Evolutionary conservation across 2,888 invertebrate species (phyloP).

Genomic region (Leptopilina syphax): DNA sequence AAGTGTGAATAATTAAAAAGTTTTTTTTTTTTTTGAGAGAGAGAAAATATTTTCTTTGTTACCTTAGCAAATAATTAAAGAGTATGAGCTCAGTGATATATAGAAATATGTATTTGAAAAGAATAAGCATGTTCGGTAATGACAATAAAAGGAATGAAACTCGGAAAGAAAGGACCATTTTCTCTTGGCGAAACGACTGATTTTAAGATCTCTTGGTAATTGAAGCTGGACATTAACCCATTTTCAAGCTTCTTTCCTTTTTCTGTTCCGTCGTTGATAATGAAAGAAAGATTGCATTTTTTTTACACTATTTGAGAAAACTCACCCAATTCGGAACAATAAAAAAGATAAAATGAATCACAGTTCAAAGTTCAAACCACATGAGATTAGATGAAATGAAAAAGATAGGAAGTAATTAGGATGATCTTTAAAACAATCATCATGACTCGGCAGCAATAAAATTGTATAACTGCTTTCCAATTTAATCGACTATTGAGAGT

Average conservation of each 20-base stretch:
- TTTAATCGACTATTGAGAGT: no score
- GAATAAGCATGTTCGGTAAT: neutral
- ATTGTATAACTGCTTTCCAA: neutral
- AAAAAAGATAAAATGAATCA: slow-evolving; percentile 20
- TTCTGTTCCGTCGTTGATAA: slow-evolving; percentile 32
- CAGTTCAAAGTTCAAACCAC: slow-evolving; percentile 30
- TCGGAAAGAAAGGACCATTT: slow-evolving; percentile 15
- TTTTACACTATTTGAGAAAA: slow-evolving; percentile 21
- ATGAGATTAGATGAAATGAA: neutral
- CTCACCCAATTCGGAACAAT: slow-evolving; percentile 2
- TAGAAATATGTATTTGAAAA: neutral
- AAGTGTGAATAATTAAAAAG: neutral
- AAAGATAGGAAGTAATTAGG: slow-evolving; percentile 10
- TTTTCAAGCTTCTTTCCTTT: slow-evolving; percentile 29
- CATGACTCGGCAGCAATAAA: neutral
- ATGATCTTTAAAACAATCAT: slow-evolving; percentile 15
- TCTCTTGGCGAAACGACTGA: slow-evolving; percentile 35
- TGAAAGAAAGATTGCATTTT: slow-evolving; percentile 26
- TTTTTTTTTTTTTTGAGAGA: no score
- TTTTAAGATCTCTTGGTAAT: slow-evolving; percentile 39
- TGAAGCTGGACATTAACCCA: slow-evolving; percentile 39
- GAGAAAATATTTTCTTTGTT: neutral
- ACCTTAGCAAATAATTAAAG: neutral
- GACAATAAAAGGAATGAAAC: slow-evolving; percentile 20
- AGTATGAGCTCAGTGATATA: neutral